These are phyloP conservation scores for Leucopternis melanops DNA, from an alignment of 2,113 vertebrate species.

Conservation along the genomic window DNA sequence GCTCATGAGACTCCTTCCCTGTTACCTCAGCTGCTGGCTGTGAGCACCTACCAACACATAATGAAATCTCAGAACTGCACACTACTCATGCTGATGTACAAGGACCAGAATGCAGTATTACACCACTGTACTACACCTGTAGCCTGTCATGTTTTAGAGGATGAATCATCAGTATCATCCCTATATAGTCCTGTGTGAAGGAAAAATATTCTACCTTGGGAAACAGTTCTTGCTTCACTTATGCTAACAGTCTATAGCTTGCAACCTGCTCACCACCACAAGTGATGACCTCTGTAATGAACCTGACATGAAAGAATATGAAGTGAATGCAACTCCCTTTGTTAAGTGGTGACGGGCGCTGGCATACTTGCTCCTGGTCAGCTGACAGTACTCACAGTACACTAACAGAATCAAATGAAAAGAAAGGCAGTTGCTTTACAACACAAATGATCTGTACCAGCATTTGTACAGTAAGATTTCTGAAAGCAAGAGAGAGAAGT, in stretches of 20 bases:
- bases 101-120: neutral
- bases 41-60: neutral
- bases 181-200: neutral
- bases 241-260: neutral
- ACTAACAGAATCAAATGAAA: neutral
- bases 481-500: neutral
- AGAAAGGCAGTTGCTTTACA: neutral
- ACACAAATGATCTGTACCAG: neutral
- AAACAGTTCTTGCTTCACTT: neutral
- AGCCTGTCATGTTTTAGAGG: neutral
- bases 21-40: neutral
- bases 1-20: rapidly evolving
- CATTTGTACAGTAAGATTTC: neutral
- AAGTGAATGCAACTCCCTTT: neutral
- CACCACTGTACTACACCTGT: neutral
- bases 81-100: neutral
- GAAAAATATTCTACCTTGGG: neutral
- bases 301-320: neutral
- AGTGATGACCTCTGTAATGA: neutral
- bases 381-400: no score
- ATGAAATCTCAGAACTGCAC: neutral
- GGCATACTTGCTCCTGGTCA: neutral
- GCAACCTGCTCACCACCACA: neutral
- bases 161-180: neutral
- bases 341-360: rapidly evolving